Base-by-base conservation (phyloP, 2,113 vertebrate genomes). In the Chionomys nivalis region DNA sequence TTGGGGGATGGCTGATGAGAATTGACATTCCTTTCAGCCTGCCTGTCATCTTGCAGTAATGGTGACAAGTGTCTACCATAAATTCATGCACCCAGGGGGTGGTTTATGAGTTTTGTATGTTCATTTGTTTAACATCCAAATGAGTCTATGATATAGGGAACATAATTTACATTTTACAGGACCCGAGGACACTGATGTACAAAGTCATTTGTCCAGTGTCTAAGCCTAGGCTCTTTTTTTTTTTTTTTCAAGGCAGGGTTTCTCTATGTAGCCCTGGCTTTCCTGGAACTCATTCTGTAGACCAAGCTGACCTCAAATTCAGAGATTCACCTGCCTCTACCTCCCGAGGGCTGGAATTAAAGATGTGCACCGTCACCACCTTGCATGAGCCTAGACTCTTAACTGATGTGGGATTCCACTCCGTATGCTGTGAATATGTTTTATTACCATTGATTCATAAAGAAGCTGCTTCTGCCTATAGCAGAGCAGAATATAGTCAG, bases 71-170 rank as follows among this genome's bases (percentile, higher is more conserved):
- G 14, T 39, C 76, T 81, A 55, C 26, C 24, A 7, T 36, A 39
- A 28, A 90, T 23, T 24, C 42, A 90, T 24, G 4, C 52, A 66
- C 13, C 75, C 63, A 93, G 63, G 31, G 9, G 78, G 68, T 42
- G 36, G 90, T 83, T 76, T 89, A 36, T 83, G 90, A 85, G 72
- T 47, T 75, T 81, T 89, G 66, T 52, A 76, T 28, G 17, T 68
- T 91, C 55, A 78, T 85, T 82, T 79, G 76, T 55, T 88, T 83
- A 73, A 91, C 39, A 83, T 83, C 47, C 10, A 73, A 91, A 79
- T 24, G n/a, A 79, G 33, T 44, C 76, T 66, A 49, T n/a, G 63
- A 83, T 42, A 65, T 12, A 94, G n/a, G n/a, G n/a, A 91, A 23
- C 13, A 10, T 42, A 26, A 61, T 58, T 89, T 58, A 61, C 65